Base-by-base conservation (phyloP, 2,797 vertebrate species). In the Hybognathus amarus region DNA sequence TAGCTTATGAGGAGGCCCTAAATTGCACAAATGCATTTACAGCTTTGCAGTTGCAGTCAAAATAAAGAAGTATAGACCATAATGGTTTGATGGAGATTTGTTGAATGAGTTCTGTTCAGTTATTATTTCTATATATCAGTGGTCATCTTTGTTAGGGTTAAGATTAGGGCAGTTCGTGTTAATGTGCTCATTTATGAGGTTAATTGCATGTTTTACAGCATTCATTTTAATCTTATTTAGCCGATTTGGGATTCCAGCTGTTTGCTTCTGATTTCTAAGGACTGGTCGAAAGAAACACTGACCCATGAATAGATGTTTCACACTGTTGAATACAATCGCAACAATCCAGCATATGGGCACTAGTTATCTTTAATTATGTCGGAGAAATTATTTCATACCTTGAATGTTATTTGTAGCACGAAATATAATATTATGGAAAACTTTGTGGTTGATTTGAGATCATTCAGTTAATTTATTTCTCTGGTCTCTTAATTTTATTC, bases 181-280 rank as follows among this genome's bases (percentile, higher is more conserved):
- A 74, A 74, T 74, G 50, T 56, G 30, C 52, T 56, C 71, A 74
- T 38, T 38, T 56, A 36, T 74, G 12, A 74, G 50, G 20, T 38
- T 74, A 56, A 74, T 74, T 74, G 30, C 50, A 74, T 22, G 50
- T 74, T 74, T 54, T 54, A 54, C 50, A 13, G 6, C 30, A 15
- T 74, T 38, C 0, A 5, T n/a, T n/a, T 74, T 33, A 50, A 74
- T 54, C 20, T 54, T 47, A 70, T 74, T 74, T 30, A 15, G 11
- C 6, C 71, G 52, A 13, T 73, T 52, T 52, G 30, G 27, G 2
- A 22, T 73, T 71, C 24, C 69, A 33, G 8, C 2, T 22, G 47
- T 74, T 50, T 71, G 0, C 6, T 74, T 54, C 22, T 20, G 15
- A 30, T 71, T 50, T 71, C 27, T 52, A 13, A 69, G 47, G 5